phyloP scores from a whole-genome alignment of 2,113 vertebrate genomes.

The Neogale vison region DNA sequence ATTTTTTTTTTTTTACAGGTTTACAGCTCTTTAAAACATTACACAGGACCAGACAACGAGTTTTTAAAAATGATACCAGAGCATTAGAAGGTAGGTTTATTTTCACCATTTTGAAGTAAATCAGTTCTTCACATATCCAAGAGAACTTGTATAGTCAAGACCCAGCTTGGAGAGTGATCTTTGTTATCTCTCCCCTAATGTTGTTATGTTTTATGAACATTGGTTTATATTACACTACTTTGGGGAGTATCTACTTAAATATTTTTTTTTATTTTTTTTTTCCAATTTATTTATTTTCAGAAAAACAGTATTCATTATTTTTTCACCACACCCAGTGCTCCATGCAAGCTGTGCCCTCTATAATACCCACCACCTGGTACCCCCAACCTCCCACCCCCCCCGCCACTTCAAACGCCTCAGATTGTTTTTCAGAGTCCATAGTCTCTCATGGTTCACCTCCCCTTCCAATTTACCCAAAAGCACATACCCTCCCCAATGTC shows the following conservation, averaged over 20 bases:
- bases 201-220: slow-evolving; percentile 8
- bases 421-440: too few relatives aligned
- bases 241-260: not conserved
- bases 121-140: not conserved
- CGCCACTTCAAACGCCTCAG: too few relatives aligned
- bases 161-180: not conserved
- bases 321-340: too few relatives aligned
- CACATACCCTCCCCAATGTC: too few relatives aligned
- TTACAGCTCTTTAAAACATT: slow-evolving; percentile 86
- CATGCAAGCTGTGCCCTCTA: too few relatives aligned
- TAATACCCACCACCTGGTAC: too few relatives aligned
- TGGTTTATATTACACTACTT: not conserved
- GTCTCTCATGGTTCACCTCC: too few relatives aligned
- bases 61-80: slow-evolving; percentile 86
- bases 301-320: too few relatives aligned
- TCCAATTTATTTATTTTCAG: too few relatives aligned
- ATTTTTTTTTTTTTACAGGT: slow-evolving; percentile 78
- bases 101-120: not conserved
- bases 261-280: too few relatives aligned
- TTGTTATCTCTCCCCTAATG: not conserved
- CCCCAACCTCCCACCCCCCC: too few relatives aligned
- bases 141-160: not conserved
- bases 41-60: slow-evolving; percentile 87
- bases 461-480: too few relatives aligned
- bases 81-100: slow-evolving; percentile 85